These are phyloP conservation scores for Varroa destructor DNA, from an alignment of 1,140 invertebrate genomes.

Conservation along the genomic window DNA sequence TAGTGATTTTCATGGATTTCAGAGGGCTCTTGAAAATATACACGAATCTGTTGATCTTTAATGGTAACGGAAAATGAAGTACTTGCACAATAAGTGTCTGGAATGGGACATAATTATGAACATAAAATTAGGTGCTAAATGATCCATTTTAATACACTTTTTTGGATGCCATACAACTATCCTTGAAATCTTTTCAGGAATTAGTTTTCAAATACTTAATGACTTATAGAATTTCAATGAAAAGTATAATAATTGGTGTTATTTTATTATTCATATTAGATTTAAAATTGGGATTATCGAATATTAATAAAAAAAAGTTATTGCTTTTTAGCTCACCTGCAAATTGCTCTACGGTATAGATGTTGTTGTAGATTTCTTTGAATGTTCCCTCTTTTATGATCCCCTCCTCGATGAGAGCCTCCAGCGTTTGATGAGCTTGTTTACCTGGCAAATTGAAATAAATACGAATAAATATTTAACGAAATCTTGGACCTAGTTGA, in stretches of 20 bases:
- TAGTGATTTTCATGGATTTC: conserved; percentile 4
- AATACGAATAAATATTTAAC: too few relatives aligned
- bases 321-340: not conserved
- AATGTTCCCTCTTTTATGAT: not conserved
- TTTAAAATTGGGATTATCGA: too few relatives aligned
- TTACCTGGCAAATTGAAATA: not conserved
- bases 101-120: not conserved
- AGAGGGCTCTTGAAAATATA: conserved; percentile 4
- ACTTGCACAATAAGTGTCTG: not conserved
- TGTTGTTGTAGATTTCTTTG: not conserved
- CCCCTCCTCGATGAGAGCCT: not conserved
- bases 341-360: not conserved
- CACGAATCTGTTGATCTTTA: not conserved
- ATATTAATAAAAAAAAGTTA: too few relatives aligned
- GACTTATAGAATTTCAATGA: too few relatives aligned
- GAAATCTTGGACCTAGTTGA: too few relatives aligned
- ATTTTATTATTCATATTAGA: too few relatives aligned
- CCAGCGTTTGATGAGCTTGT: conserved; percentile 1
- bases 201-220: too few relatives aligned
- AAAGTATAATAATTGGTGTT: too few relatives aligned
- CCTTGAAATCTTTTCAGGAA: not conserved
- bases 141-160: not conserved
- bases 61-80: not conserved
- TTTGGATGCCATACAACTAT: not conserved
- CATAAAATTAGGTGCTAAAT: not conserved